Conservation (phyloP, 92 coral and sea anemone genomes). For the Parazoanthus swiftii region DNA sequence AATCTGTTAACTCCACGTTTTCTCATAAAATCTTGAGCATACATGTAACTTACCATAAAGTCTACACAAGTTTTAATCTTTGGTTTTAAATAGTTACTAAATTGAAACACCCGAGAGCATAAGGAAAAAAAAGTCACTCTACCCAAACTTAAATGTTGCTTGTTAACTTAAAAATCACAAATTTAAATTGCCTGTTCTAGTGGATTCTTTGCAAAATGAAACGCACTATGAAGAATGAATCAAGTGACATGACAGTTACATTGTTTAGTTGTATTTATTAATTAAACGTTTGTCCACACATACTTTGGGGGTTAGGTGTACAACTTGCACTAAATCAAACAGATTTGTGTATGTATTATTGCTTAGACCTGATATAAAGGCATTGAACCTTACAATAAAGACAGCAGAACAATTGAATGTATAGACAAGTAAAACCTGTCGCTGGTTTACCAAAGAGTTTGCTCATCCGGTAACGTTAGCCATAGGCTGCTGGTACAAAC, state of each 20-base stretch:
- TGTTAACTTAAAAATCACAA: background rate
- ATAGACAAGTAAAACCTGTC: slow-evolving; percentile 50
- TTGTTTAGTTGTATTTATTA: background rate
- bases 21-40: no score
- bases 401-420: slow-evolving; percentile 24
- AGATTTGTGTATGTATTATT: slow-evolving; percentile 10
- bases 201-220: background rate
- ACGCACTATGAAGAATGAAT: background rate
- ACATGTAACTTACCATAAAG: no score
- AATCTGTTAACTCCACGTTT: no score
- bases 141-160: background rate
- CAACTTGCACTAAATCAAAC: background rate
- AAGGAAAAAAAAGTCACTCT: no score
- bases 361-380: background rate
- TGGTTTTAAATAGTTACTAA: no score
- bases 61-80: no score
- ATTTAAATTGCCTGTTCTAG: background rate
- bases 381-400: slow-evolving; percentile 21
- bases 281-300: background rate
- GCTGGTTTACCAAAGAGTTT: slow-evolving; percentile 40
- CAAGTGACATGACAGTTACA: background rate
- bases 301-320: background rate
- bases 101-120: no score
- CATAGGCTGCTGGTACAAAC: slow-evolving; percentile 64
- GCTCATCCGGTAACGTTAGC: slow-evolving; percentile 55